Percentiles rank a stretch among this genome's conserved stretches.
Conservation (phyloP, 2,797 vertebrate genomes). For the Poecilia velifera region DNA sequence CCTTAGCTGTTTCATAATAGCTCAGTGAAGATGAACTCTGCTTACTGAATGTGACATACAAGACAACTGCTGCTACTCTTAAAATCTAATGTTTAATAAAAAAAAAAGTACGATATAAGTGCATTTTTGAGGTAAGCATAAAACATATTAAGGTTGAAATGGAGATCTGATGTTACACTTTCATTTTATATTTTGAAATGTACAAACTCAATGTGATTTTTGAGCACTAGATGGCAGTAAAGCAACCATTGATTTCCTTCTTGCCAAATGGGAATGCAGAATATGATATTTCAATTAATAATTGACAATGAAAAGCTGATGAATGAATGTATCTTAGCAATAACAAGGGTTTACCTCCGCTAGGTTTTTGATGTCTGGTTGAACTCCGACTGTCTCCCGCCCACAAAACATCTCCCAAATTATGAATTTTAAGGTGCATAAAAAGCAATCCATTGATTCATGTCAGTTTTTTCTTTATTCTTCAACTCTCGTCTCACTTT, state of each 20-base stretch:
- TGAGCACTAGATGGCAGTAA: conserved; percentile 10
- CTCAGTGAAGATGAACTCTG: conserved; percentile 8
- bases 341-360: background rate
- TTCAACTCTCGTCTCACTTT: background rate
- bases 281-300: background rate
- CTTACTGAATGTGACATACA: background rate
- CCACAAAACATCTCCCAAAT: background rate
- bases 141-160: background rate
- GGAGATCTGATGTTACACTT: background rate
- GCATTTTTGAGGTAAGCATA: background rate
- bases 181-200: background rate
- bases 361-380: background rate
- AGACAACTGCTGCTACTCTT: background rate
- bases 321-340: background rate
- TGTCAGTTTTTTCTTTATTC: background rate
- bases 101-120: background rate
- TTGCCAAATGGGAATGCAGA: background rate
- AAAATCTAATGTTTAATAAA: background rate
- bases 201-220: background rate
- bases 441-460: background rate
- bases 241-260: background rate
- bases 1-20: background rate
- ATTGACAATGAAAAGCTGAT: background rate
- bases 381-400: background rate
- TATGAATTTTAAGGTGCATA: background rate